Conservation (phyloP, 2,888 invertebrate species). For the Tuta absoluta region DNA sequence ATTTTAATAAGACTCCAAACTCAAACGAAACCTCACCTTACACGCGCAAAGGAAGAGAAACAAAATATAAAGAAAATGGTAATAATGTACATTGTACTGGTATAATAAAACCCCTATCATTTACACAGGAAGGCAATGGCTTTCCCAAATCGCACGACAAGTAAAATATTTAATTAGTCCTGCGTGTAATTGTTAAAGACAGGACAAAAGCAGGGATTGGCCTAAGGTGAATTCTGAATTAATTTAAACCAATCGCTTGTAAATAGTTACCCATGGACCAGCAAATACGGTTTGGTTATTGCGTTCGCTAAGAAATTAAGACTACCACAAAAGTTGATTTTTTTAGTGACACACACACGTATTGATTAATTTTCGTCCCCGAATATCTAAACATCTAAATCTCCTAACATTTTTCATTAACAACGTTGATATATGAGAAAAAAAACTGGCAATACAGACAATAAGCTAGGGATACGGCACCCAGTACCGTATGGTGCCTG, state of each 20-base stretch:
- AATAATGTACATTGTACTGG: background rate
- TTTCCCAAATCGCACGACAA: constrained; percentile 28
- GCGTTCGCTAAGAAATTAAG: too few species aligned
- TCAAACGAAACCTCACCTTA: background rate
- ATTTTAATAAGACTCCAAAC: background rate
- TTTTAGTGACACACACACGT: too few species aligned
- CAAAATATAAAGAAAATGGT: background rate
- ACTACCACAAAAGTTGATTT: too few species aligned
- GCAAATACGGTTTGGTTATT: constrained; percentile 16
- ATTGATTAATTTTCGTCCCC: too few species aligned
- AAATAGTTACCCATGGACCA: constrained; percentile 44
- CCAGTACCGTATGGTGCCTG: too few species aligned
- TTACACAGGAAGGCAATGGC: constrained; percentile 28
- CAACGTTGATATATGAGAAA: too few species aligned
- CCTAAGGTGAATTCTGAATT: constrained; percentile 62
- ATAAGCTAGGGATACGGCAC: too few species aligned
- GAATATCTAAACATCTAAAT: too few species aligned
- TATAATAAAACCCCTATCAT: constrained; percentile 27
- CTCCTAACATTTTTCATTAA: too few species aligned
- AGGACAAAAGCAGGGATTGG: constrained; percentile 60
- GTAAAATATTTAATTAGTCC: constrained; percentile 57
- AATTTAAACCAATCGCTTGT: constrained; percentile 51
- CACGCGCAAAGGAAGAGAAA: background rate
- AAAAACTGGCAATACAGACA: too few species aligned
- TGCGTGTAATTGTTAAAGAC: constrained; percentile 59